Conservation (phyloP, 2,888 invertebrate genomes). For the Helobdella robusta region DNA sequence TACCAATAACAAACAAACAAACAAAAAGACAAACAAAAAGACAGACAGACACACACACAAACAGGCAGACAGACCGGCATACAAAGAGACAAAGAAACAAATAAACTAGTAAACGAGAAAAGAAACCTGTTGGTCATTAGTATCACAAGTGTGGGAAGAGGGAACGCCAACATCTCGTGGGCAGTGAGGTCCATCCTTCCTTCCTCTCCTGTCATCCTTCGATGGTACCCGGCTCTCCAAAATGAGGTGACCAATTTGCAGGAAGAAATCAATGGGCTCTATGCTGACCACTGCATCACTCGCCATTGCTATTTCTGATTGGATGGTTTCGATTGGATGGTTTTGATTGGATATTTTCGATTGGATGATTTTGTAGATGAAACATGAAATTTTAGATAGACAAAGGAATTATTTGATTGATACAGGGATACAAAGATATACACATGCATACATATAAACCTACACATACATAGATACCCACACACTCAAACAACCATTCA, state of each 20-base stretch:
- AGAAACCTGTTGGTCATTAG: slow-evolving; percentile 40
- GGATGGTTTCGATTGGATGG: no score
- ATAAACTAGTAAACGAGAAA: no score
- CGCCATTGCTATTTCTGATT: no score
- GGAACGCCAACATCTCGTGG: slow-evolving; percentile 47
- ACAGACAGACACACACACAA: no score
- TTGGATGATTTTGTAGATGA: slow-evolving; percentile 52
- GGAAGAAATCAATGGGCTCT: slow-evolving; percentile 38
- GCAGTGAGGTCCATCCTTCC: slow-evolving; percentile 64
- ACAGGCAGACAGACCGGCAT: no score
- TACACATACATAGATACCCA: slow-evolving; percentile 6
- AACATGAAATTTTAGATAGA: slow-evolving; percentile 52
- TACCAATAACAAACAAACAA: no score
- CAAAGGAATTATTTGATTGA: no score
- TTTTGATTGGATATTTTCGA: no score
- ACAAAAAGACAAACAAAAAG: no score
- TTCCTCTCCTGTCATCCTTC: slow-evolving; percentile 54
- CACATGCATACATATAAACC: background rate
- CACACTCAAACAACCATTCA: slow-evolving; percentile 27
- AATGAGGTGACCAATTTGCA: slow-evolving; percentile 58
- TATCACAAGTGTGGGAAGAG: slow-evolving; percentile 45
- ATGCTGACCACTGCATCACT: slow-evolving; percentile 55
- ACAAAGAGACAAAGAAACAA: no score
- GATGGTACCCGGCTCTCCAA: slow-evolving; percentile 57
- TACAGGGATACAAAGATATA: background rate